Evolutionary conservation across 1,140 invertebrate species (phyloP).

Genomic region (Pseudomyrmex flavicornis): DNA sequence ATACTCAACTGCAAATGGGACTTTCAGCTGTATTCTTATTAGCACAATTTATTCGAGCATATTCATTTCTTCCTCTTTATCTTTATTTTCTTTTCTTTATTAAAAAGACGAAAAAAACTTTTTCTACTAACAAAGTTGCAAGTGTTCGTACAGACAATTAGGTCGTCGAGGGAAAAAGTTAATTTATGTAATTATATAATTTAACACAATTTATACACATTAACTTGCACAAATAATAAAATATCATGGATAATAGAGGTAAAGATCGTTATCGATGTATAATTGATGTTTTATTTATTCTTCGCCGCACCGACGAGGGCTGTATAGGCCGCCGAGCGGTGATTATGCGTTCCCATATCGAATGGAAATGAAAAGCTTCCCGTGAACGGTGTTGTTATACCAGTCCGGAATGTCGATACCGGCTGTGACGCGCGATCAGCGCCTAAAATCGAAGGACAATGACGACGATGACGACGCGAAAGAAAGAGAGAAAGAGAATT

Average conservation of each 20-base stretch:
- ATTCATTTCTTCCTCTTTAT: not conserved
- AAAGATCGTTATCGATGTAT: not conserved
- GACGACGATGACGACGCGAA: conserved; percentile 5
- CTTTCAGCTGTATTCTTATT: conserved; percentile 5
- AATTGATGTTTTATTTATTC: not conserved
- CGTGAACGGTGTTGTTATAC: not conserved
- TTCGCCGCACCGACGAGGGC: not conserved
- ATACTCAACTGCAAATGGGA: not conserved
- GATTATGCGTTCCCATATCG: not conserved
- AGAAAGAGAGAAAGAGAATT: conserved; percentile 8
- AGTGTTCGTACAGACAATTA: not conserved
- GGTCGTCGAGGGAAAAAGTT: not conserved
- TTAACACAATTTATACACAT: no score
- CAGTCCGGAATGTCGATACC: conserved; percentile 40
- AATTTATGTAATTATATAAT: not conserved
- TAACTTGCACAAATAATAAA: not conserved
- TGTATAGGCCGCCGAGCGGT: not conserved
- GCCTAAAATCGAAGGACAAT: conserved; percentile 42
- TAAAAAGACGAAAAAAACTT: not conserved
- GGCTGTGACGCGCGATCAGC: conserved; percentile 37
- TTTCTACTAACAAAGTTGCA: not conserved
- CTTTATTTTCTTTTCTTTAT: not conserved
- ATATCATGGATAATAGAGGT: not conserved
- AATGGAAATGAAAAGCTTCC: conserved; percentile 56
- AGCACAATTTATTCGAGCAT: not conserved